Evolutionary conservation across 2,113 vertebrate species (phyloP).

Genomic region (Etia nguti): DNA sequence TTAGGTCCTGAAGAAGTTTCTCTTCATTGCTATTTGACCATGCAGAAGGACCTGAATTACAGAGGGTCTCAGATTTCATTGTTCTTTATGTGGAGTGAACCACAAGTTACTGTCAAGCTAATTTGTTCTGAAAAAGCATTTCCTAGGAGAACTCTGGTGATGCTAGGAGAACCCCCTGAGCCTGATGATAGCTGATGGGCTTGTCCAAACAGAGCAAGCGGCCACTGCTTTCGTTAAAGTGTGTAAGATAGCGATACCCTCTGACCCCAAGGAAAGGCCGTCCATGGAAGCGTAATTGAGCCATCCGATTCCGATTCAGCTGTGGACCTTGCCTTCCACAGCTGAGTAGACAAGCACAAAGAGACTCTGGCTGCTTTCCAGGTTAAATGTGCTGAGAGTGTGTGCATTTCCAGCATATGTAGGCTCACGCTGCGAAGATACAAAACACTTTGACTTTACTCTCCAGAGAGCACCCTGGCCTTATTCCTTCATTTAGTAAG

Average conservation of each 20-base stretch:
- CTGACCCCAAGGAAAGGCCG: conserved; percentile 16
- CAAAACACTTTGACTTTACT: conserved; percentile 25
- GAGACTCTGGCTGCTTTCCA: conserved; percentile 48
- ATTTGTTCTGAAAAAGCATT: background rate
- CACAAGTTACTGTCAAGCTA: background rate
- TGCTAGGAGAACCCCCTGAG: conserved; percentile 7
- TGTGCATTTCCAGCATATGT: conserved; percentile 11
- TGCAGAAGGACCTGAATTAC: background rate
- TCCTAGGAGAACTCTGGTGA: background rate
- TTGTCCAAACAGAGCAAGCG: conserved; percentile 21
- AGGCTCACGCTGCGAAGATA: conserved; percentile 15
- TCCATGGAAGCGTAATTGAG: conserved; percentile 43
- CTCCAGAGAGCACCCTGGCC: background rate
- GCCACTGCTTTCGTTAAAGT: conserved; percentile 1
- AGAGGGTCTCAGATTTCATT: background rate
- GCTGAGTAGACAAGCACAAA: conserved; percentile 54
- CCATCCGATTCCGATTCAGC: conserved; percentile 21
- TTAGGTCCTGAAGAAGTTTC: background rate
- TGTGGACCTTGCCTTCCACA: conserved; percentile 37
- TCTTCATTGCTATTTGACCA: background rate
- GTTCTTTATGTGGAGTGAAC: background rate
- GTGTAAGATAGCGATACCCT: conserved; percentile 12
- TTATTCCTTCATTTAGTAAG: background rate
- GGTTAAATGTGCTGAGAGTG: conserved; percentile 15
- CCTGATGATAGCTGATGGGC: background rate